Base-by-base conservation (phyloP, 2,888 invertebrate genomes). In the Drepanosiphum platanoidis region DNA sequence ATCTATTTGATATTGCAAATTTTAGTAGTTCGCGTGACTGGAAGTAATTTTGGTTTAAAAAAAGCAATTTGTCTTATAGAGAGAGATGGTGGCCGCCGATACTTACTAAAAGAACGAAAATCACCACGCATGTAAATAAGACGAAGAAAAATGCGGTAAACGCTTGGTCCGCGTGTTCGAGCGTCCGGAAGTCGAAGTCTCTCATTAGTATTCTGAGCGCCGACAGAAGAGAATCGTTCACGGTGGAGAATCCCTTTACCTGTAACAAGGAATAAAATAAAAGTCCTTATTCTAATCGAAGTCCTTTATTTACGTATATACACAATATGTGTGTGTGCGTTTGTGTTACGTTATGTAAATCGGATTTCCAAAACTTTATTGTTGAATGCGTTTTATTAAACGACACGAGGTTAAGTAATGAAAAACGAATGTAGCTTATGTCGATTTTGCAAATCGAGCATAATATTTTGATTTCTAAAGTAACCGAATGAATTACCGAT, bases 101-200 rank as follows among this genome's bases (percentile, higher is more conserved):
- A 66, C 66, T 83, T 83, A 83, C 83, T 27, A 83, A 34, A 22
- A 83, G 32, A 46, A 83, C 27, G 22, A 83, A 83, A 66, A 83
- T 22, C 27, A 83, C 66, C n/a, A 83, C 18, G 42, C 83, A 83
- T 27, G 66, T 27, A 22, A 74, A 83, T 15, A 83, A 42, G 13
- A 74, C 64, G 22, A 83, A 84, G 52, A 84, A 66, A 1, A 84
- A 52, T 18, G 52, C 52, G 7, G 52, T 52, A 1, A 75, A 66
- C n/a, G 75, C n/a, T 30, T 66, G 52, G 61, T 75, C 68, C 2
- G 27, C 27, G 22, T 36, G 52, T 27, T 74, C 68, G 15, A 84
- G 64, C 4, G 75, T 11, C 9, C 18, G 68, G 36, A 61, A 84
- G 18, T 83, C 74, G 64, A 83, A 83, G 27, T 84, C 66, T 36